phyloP scores from a whole-genome alignment of 2,113 vertebrate genomes.

The Axis porcinus region DNA sequence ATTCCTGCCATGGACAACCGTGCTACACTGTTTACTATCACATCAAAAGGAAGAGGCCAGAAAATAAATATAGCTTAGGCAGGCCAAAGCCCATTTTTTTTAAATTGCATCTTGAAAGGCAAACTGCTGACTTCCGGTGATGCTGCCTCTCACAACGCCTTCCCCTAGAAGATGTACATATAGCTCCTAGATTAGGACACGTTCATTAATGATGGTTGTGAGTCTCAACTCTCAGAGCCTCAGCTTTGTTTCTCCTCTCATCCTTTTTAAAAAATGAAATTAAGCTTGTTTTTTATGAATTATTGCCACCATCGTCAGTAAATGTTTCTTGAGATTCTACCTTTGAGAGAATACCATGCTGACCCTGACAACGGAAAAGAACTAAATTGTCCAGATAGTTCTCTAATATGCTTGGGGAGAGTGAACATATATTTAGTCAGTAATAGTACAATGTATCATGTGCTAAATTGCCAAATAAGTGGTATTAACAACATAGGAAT shows the following conservation, averaged over 20 bases:
- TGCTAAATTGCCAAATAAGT: slow-evolving; percentile 8
- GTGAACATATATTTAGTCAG: background rate
- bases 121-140: background rate
- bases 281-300: background rate
- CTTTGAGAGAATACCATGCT: background rate
- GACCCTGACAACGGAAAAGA: background rate
- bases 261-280: background rate
- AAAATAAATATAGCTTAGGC: background rate
- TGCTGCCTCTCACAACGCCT: background rate
- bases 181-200: background rate
- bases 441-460: background rate
- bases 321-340: background rate
- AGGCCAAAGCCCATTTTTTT: background rate
- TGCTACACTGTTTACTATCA: background rate
- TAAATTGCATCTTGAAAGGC: background rate
- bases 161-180: background rate
- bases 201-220: background rate
- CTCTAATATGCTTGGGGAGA: background rate
- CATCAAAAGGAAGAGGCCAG: background rate
- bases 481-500: background rate
- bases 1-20: background rate
- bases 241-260: background rate
- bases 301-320: background rate
- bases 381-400: background rate
- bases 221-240: background rate